phyloP scores from a whole-genome alignment of 1,140 invertebrate genomes.

The Cotesia glomerata region DNA sequence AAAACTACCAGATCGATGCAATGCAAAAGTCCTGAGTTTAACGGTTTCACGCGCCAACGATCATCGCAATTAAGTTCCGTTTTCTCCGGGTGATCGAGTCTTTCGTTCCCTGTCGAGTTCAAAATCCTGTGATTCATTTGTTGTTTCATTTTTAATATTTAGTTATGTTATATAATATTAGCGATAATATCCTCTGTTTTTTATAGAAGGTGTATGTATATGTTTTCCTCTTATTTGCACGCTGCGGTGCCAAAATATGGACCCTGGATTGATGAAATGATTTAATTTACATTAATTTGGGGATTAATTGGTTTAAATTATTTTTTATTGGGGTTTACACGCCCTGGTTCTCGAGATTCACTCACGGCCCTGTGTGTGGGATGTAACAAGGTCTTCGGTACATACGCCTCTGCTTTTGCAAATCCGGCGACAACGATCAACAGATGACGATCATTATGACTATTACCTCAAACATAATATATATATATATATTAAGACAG shows the following conservation, averaged over 20 bases:
- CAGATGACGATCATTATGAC: conserved; percentile 15
- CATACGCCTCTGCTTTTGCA: conserved; percentile 51
- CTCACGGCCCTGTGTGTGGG: conserved; percentile 55
- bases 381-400: conserved; percentile 51
- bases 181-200: neutral
- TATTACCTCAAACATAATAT: neutral
- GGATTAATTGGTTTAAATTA: neutral
- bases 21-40: conserved; percentile 34
- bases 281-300: neutral
- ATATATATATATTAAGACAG: too few species aligned
- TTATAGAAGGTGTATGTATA: too few species aligned
- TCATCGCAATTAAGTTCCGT: conserved; percentile 52
- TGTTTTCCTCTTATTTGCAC: too few species aligned
- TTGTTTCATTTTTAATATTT: neutral
- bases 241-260: too few species aligned
- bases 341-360: conserved; percentile 5
- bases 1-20: neutral
- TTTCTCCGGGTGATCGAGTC: conserved; percentile 42
- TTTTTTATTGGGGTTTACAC: neutral
- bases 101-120: conserved; percentile 41
- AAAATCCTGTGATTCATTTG: conserved; percentile 17
- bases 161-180: neutral
- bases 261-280: too few species aligned
- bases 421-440: neutral
- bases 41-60: conserved; percentile 42